Evolutionary conservation across 1,140 invertebrate genomes (phyloP), one percentile per base, ranked within the genome.

Genomic region (Agraylea sexmaculata): DNA sequence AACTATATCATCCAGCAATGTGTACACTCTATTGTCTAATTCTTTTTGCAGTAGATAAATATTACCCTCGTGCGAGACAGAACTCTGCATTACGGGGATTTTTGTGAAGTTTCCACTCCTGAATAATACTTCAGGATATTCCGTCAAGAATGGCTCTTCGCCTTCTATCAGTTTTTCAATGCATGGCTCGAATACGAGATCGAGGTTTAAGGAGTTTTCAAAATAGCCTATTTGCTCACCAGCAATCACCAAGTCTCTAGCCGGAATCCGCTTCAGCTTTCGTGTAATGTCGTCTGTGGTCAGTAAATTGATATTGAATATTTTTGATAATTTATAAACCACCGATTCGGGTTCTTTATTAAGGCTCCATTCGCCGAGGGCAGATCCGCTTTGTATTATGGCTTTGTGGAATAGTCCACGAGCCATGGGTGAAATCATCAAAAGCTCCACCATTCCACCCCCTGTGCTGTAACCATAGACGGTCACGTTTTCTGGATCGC

Each of bases 331-430:
- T 41, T 42, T 46, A 27, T 60, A 57, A 1, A 65, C 61, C 25
- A 58, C 51, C 40, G 51, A 47, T 3, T 63, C 51, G 2, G 62
- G 61, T 34, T 64, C 58, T 17, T 58, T 56, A 21, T 64, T 57
- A 11, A 62, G 47, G 4, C 69, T 69, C 75, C 77, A 81, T 6
- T 74, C 66, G 40, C 71, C 72, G 10, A 80, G 55, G 1, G 78
- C 71, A 1, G 77, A 74, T 1, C 83, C 82, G 53, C 78, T 79
- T 62, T 77, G 72, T 12, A 73, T 46, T 32, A 80, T 78, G 0
- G 52, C 57, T 51, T 48, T 59, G 20, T 61, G 57, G 15, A 66
- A 65, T 0, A 66, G 50, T 4, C 61, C 60, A 37, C 42, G 53
- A 0, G 64, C 55, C 23, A 56, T 40, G 18, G 56, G 54, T 3